Evolutionary conservation across 1,140 invertebrate species (phyloP).

Genomic region (Andricus grossulariae): DNA sequence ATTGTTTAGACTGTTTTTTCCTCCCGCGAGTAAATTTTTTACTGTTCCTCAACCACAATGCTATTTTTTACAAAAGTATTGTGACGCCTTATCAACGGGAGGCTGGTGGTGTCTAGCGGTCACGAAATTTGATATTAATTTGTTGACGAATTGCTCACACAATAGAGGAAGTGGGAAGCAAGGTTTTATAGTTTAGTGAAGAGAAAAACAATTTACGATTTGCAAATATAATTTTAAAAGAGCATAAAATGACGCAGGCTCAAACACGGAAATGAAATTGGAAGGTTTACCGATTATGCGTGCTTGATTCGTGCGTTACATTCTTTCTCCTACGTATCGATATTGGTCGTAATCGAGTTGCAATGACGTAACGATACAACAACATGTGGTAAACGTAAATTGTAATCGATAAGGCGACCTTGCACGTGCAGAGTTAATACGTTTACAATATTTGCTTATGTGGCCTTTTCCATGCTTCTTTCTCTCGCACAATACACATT

Average conservation of each 20-base stretch:
- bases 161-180: background rate
- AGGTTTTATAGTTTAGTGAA: no score
- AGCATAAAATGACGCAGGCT: background rate
- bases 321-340: conserved; percentile 53
- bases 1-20: no score
- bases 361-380: conserved; percentile 66
- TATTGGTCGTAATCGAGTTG: conserved; percentile 60
- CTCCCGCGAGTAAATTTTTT: background rate
- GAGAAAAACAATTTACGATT: no score
- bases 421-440: conserved; percentile 57
- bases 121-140: background rate
- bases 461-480: background rate
- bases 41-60: background rate
- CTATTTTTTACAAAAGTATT: background rate
- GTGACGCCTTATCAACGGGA: background rate
- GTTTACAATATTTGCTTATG: conserved; percentile 47
- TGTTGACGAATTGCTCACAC: conserved; percentile 13
- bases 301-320: conserved; percentile 34
- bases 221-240: background rate
- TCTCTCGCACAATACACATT: conserved; percentile 4
- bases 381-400: conserved; percentile 61
- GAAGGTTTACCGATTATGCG: conserved; percentile 38
- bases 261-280: background rate
- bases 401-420: conserved; percentile 72
- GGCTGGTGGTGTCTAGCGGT: background rate